Conservation (phyloP, 2,113 vertebrate genomes). For the Climacteris rufus region DNA sequence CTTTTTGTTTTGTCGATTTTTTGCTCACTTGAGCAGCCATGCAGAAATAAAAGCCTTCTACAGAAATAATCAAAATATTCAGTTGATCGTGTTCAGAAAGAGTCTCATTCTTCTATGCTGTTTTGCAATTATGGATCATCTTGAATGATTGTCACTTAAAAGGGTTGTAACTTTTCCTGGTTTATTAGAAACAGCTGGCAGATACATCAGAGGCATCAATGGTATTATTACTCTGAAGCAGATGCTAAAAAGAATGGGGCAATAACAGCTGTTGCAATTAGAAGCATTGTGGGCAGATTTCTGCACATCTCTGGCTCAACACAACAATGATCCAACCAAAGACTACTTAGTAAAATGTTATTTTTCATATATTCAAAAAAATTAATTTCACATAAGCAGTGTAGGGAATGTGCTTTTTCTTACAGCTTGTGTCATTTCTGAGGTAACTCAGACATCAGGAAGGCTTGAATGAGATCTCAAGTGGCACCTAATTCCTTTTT, state of each 20-base stretch:
- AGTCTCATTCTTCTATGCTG: not conserved
- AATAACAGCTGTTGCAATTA: slow-evolving; percentile 56
- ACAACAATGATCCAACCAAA: slow-evolving; percentile 37
- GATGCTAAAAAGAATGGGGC: slow-evolving; percentile 59
- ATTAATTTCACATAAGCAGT: not conserved
- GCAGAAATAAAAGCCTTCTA: not conserved
- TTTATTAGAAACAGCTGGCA: slow-evolving; percentile 66
- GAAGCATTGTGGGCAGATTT: slow-evolving; percentile 17
- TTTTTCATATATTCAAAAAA: slow-evolving; percentile 25
- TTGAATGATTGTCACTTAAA: slow-evolving; percentile 61
- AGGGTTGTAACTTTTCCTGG: slow-evolving; percentile 29
- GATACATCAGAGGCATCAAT: not conserved
- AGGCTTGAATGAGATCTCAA: not conserved
- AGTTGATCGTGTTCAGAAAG: not conserved
- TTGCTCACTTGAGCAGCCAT: not conserved
- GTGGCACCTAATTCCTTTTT: not conserved
- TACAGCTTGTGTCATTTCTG: not conserved
- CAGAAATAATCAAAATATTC: slow-evolving; percentile 23
- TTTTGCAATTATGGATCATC: not conserved
- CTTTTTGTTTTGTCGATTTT: not conserved
- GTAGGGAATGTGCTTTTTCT: not conserved
- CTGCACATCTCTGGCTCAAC: slow-evolving; percentile 13
- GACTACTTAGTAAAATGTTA: not conserved
- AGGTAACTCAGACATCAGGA: not conserved
- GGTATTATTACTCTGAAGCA: slow-evolving; percentile 45